These are phyloP conservation scores for Neogale vison DNA, from an alignment of 2,113 vertebrate genomes.

Conservation along the genomic window DNA sequence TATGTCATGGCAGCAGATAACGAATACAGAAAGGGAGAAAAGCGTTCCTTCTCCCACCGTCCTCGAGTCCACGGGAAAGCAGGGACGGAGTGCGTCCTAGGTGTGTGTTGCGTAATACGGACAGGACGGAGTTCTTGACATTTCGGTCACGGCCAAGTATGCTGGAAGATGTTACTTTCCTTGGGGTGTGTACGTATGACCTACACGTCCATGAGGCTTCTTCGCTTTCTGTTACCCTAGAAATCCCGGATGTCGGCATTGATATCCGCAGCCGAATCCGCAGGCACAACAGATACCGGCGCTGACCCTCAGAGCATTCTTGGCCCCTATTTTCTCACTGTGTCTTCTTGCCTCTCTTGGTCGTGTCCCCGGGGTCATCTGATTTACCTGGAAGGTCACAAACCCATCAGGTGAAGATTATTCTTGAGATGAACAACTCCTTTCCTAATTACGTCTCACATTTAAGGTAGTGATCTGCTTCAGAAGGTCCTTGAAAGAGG, in stretches of 20 bases:
- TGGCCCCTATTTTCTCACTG: accelerated
- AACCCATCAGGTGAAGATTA: neutral
- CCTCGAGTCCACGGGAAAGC: neutral
- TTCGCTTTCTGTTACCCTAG: neutral
- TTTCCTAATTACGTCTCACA: neutral
- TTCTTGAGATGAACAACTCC: neutral
- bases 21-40: neutral
- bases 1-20: neutral
- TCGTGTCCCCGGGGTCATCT: neutral
- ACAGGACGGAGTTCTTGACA: neutral
- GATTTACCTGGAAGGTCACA: neutral
- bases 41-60: accelerated
- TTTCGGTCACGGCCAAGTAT: neutral
- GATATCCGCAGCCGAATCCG: neutral
- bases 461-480: neutral
- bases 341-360: neutral
- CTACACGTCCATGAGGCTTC: accelerated
- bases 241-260: neutral
- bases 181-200: accelerated
- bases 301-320: neutral
- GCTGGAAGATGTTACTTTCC: neutral
- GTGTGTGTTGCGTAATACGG: accelerated
- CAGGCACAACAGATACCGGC: accelerated
- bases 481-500: neutral
- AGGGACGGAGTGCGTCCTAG: accelerated